phyloP scores from a whole-genome alignment of 2,113 vertebrate species.

The Silurus asotus region DNA sequence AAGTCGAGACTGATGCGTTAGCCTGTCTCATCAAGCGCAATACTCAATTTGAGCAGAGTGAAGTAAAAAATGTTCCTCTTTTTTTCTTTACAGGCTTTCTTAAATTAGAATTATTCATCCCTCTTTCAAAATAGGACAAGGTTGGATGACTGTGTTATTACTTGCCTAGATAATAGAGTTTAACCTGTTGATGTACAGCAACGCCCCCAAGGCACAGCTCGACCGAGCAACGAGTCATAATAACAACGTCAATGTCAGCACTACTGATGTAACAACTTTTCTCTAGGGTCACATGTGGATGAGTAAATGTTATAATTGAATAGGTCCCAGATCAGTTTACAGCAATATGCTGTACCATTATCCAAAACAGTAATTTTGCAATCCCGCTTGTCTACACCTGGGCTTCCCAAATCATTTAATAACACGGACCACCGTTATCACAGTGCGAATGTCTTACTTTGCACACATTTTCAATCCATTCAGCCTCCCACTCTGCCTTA shows the following conservation, averaged over 20 bases:
- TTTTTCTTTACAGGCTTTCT: neutral
- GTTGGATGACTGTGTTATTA: constrained; percentile 46
- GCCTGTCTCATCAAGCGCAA: neutral
- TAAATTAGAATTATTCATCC: neutral
- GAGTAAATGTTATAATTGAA: neutral
- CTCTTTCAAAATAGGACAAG: constrained; percentile 24
- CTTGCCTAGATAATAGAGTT: constrained; percentile 38
- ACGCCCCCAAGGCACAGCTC: constrained; percentile 23
- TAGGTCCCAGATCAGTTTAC: neutral
- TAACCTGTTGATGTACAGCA: constrained; percentile 23
- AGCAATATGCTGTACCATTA: neutral
- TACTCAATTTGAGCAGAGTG: constrained; percentile 10
- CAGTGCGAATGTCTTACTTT: neutral
- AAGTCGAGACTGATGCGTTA: constrained; percentile 28
- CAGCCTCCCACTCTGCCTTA: neutral
- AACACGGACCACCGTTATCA: neutral
- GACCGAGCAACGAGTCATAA: neutral
- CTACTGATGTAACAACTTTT: constrained; percentile 1
- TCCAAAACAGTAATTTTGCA: neutral
- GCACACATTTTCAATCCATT: neutral
- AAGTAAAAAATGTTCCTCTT: constrained; percentile 1
- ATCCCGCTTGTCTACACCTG: neutral
- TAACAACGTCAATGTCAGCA: neutral
- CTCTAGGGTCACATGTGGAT: neutral
- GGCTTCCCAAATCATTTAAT: neutral